Base-by-base conservation (phyloP, 2,113 vertebrate genomes). In the Mesembrinibis cayennensis region DNA sequence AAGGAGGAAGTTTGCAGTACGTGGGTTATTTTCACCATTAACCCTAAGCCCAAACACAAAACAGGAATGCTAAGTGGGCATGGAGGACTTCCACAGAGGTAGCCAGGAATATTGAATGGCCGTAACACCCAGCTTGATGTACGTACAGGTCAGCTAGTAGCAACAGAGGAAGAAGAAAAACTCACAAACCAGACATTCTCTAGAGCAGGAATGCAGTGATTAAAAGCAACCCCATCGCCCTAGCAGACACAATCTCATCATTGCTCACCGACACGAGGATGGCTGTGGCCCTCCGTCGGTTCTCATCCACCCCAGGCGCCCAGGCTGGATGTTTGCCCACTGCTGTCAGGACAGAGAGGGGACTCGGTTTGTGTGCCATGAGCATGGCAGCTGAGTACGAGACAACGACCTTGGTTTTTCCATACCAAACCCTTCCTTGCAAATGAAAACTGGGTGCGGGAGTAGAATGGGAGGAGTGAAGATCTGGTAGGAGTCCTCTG, bases 81-180 rank as follows among this genome's bases (percentile, higher is more conserved):
- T 1, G 4, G 52, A 71, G 26, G 61, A 61, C 30, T 84, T 93
- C 40, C 49, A 49, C 14, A 50, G 82, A 79, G 77, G 52, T 59
- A 58, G 32, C 34, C 23, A 55, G 69, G 59, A 62, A 7, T 49
- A 23, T 0, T 45, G 76, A 65, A 49, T 52, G 38, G 22, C 44
- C 2, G 1, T 30, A 55, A 67, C 3, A 18, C 0, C 0, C 40
- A 80, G 27, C 23, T 29, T 23, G 45, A 8, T 36, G 26, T 87
- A 47, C 1, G 1, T 38, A 20, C 14, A n/a, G n/a, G 38, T 62
- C 74, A 78, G 56, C 45, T 70, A 22, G 25, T 22, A 34, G 16
- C 34, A 66, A 30, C 2, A 45, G n/a, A n/a, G 26, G 42, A 82
- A 79, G 53, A 77, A 36, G 9, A 16, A 74, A 81, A 78, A 6